Conservation (phyloP, 2,113 vertebrate species). For the Passer montanus region DNA sequence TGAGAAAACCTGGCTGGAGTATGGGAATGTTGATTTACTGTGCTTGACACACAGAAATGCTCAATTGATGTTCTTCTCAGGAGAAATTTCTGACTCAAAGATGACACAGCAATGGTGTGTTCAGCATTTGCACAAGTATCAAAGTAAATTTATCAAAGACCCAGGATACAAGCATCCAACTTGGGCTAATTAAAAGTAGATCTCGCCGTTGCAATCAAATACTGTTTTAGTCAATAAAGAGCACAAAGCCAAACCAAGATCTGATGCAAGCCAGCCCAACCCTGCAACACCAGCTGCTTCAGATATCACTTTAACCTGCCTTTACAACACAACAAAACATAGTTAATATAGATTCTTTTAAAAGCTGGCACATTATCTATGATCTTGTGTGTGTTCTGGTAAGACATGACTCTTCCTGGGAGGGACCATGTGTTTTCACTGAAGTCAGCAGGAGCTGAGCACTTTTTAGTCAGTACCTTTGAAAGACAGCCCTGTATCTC, state of each 20-base stretch:
- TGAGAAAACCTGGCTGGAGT: neutral
- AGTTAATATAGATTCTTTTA: neutral
- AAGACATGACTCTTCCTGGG: neutral
- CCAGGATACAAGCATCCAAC: neutral
- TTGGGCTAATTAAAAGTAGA: conserved; percentile 15
- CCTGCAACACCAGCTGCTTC: neutral
- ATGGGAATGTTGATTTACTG: neutral
- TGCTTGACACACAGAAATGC: neutral
- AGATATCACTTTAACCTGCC: neutral
- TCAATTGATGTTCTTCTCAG: neutral
- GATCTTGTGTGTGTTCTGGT: neutral
- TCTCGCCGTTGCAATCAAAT: neutral
- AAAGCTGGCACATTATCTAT: neutral
- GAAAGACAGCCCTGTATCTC: neutral
- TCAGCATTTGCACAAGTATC: neutral
- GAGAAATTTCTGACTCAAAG: conserved; percentile 1
- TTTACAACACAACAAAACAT: neutral
- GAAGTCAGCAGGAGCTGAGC: neutral
- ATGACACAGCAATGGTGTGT: neutral
- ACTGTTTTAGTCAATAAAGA: neutral
- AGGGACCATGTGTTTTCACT: neutral
- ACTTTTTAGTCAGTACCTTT: neutral
- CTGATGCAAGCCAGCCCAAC: neutral
- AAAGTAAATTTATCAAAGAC: conserved; percentile 10
- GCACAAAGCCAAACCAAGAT: neutral